Evolutionary conservation across 2,113 vertebrate genomes (phyloP), one percentile per base, ranked within the genome.

Genomic region (Protobothrops mucrosquamatus): DNA sequence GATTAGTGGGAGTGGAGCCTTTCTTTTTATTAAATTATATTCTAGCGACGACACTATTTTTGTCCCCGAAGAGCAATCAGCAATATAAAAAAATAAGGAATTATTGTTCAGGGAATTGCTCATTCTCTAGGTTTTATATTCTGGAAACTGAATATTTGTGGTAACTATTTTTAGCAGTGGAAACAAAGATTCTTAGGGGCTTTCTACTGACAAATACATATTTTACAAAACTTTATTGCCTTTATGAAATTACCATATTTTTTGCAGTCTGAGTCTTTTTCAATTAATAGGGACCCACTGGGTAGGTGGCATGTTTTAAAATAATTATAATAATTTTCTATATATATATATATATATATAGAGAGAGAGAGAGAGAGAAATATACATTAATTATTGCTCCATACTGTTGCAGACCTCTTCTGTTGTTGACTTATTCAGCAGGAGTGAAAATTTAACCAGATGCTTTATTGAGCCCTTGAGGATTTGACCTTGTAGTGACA

Each of bases 401-500:
- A 93, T 96, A 91, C 85, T 96, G 92, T 89, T 95, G 91, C 89
- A 95, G 8, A 94, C 93, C 96, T 94, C 91, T 96, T 64, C 89
- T 94, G 93, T 96, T 95, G 96, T 93, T 85, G 88, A 93, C 94
- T 93, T 91, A 92, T 94, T 96, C 91, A 93, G 93, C 90, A 97
- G 95, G 95, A 96, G 94, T 95, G 92, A 96, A 96, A 97, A 95
- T 96, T 95, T 97, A 95, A 96, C 97, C 92, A 94, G 95, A 97
- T 96, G 93, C 94, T 93, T 96, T 96, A 97, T 95, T 96, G 96
- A 96, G 96, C 95, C 94, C 95, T 89, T 64, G 96, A 97, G 97
- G 96, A 96, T 97, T 97, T 98, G 98, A 98, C 98, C 97, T 98
- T 98, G 97, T 97, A 97, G 96, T 97, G 97, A 97, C 96, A 97